Conservation (phyloP, 2,113 vertebrate genomes). For the Otolemur garnettii region DNA sequence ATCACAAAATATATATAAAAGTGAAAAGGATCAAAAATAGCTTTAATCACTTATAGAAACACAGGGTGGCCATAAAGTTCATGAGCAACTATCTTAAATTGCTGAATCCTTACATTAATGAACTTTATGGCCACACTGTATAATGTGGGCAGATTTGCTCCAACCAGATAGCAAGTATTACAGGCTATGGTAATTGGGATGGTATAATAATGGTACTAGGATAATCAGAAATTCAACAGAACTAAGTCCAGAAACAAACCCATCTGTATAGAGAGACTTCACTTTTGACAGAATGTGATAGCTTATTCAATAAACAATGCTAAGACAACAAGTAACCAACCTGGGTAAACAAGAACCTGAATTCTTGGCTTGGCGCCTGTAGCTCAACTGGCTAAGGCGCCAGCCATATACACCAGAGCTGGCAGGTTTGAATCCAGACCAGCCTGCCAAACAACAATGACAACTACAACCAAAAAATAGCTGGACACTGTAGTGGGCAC, state of each 20-base stretch:
- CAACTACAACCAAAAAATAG: too few relatives aligned
- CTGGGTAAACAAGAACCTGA: background rate
- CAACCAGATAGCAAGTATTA: background rate
- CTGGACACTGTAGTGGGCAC: too few relatives aligned
- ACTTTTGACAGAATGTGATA: too few relatives aligned
- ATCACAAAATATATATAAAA: background rate
- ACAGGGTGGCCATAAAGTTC: too few relatives aligned
- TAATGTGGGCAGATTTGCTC: background rate
- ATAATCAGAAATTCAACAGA: background rate
- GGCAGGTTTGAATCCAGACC: too few relatives aligned
- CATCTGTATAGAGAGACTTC: background rate
- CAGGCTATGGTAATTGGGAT: background rate
- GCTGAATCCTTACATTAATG: too few relatives aligned
- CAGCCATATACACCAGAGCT: too few relatives aligned
- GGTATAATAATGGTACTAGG: background rate
- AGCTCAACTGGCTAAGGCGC: too few relatives aligned
- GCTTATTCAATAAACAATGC: too few relatives aligned
- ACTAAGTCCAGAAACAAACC: background rate
- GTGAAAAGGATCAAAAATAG: background rate
- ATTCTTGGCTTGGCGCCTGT: background rate
- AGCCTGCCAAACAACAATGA: too few relatives aligned
- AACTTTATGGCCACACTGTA: too few relatives aligned
- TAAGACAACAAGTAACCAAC: background rate
- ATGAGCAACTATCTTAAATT: too few relatives aligned
- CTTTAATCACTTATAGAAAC: background rate